Conservation (phyloP, 2,113 vertebrate species). For the Aptenodytes patagonicus region DNA sequence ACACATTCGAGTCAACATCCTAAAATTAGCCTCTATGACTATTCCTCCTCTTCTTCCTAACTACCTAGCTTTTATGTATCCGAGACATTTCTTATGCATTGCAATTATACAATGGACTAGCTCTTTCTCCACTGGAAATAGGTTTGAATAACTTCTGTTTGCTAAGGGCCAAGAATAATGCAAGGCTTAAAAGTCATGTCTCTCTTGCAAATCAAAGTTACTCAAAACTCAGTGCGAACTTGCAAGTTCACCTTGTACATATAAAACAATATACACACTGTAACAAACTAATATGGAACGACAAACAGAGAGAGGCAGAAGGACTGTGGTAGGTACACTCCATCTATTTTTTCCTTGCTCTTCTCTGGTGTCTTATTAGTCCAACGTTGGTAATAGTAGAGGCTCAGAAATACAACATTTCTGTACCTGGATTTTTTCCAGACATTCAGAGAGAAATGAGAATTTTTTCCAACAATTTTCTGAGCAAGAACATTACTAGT, state of each 20-base stretch:
- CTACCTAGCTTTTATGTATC: not conserved
- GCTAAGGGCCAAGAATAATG: not conserved
- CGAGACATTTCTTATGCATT: not conserved
- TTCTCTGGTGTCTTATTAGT: not conserved
- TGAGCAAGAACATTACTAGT: not conserved
- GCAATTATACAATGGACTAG: not conserved
- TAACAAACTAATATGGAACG: not conserved
- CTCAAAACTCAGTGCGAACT: not conserved
- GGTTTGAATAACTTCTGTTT: not conserved
- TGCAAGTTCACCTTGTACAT: not conserved
- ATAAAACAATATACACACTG: not conserved
- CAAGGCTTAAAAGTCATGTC: not conserved
- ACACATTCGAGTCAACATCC: not conserved
- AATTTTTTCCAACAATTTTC: not conserved
- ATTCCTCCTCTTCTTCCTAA: not conserved
- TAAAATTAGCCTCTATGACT: constrained; percentile 40
- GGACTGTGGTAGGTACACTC: not conserved
- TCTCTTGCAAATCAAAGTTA: not conserved
- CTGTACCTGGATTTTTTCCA: not conserved
- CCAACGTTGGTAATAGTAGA: not conserved
- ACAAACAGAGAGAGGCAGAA: not conserved
- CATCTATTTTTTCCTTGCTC: not conserved
- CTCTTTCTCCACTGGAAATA: not conserved
- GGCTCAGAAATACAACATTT: not conserved
- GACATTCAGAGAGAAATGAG: not conserved